These are phyloP conservation scores for Mesocricetus auratus DNA, from an alignment of 2,113 vertebrate genomes.

Conservation along the genomic window DNA sequence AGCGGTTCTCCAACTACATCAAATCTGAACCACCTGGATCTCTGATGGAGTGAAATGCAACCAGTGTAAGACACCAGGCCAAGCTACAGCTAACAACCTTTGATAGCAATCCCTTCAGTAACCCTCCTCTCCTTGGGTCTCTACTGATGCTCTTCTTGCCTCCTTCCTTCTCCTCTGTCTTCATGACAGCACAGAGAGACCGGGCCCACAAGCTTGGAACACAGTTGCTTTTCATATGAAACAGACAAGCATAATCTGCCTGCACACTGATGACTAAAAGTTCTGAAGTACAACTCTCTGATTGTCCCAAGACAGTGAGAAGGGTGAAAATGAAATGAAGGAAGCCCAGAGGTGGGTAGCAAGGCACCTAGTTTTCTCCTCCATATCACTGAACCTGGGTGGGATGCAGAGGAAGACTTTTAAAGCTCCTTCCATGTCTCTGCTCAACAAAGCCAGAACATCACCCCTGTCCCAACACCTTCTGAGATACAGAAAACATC, in stretches of 20 bases:
- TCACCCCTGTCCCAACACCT: background rate
- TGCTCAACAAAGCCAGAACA: background rate
- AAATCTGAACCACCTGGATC: background rate
- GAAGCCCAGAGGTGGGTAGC: background rate
- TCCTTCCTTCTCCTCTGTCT: background rate
- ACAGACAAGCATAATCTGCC: background rate
- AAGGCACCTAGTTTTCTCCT: slow-evolving; percentile 12
- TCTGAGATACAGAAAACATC: background rate
- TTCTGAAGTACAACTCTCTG: slow-evolving; percentile 13
- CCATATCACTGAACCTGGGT: slow-evolving; percentile 45
- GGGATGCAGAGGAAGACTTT: slow-evolving; percentile 61
- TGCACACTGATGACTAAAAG: slow-evolving; percentile 41
- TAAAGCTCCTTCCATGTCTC: slow-evolving; percentile 62
- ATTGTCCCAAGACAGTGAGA: slow-evolving; percentile 10
- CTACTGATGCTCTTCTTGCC: background rate
- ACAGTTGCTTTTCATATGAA: background rate
- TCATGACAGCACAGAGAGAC: too few species aligned
- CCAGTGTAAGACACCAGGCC: background rate
- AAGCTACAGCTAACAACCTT: background rate
- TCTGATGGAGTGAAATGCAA: background rate
- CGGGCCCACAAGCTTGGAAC: background rate
- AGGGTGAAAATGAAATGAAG: background rate
- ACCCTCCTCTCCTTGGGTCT: background rate
- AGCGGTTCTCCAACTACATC: background rate
- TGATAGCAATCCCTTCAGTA: background rate